phyloP scores from a whole-genome alignment of 2,888 invertebrate species.

The Prionchulus punctatus region DNA sequence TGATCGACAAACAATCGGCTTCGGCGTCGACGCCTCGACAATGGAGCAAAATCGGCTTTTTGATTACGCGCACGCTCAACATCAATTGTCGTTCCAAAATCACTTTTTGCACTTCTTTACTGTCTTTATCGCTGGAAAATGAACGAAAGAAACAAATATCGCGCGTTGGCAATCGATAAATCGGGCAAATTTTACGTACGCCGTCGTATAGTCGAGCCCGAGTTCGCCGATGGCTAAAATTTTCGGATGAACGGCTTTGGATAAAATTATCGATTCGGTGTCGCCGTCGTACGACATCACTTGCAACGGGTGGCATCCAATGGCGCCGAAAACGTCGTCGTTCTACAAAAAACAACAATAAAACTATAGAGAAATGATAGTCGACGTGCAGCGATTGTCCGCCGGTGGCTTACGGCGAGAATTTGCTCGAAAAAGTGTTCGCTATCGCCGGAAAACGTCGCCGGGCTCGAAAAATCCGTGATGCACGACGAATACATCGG shows the following conservation, averaged over 20 bases:
- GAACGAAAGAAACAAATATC: too few species aligned
- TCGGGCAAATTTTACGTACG: not conserved
- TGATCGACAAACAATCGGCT: slow-evolving; percentile 33
- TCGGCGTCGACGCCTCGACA: slow-evolving; percentile 36
- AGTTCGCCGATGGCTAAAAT: slow-evolving; percentile 39
- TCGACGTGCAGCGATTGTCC: too few species aligned
- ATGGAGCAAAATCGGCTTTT: slow-evolving; percentile 38
- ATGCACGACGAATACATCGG: too few species aligned
- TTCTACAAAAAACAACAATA: slow-evolving; percentile 15
- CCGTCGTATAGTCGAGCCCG: slow-evolving; percentile 38
- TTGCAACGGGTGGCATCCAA: slow-evolving; percentile 31
- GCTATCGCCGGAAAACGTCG: too few species aligned
- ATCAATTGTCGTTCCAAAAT: slow-evolving; percentile 35
- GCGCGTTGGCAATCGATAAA: not conserved
- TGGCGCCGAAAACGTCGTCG: slow-evolving; percentile 25
- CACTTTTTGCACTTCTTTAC: slow-evolving; percentile 29
- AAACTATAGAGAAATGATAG: too few species aligned
- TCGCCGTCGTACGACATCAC: slow-evolving; percentile 17
- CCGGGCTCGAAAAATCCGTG: too few species aligned
- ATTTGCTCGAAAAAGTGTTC: too few species aligned
- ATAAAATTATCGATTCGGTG: slow-evolving; percentile 13
- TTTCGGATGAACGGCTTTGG: slow-evolving; percentile 22
- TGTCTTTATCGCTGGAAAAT: slow-evolving; percentile 13
- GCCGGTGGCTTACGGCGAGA: too few species aligned
- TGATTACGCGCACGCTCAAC: slow-evolving; percentile 28